Percentiles rank a stretch among this genome's conserved stretches.
phyloP scores from a whole-genome alignment of 2,888 invertebrate genomes.

The Melipona bicolor region DNA sequence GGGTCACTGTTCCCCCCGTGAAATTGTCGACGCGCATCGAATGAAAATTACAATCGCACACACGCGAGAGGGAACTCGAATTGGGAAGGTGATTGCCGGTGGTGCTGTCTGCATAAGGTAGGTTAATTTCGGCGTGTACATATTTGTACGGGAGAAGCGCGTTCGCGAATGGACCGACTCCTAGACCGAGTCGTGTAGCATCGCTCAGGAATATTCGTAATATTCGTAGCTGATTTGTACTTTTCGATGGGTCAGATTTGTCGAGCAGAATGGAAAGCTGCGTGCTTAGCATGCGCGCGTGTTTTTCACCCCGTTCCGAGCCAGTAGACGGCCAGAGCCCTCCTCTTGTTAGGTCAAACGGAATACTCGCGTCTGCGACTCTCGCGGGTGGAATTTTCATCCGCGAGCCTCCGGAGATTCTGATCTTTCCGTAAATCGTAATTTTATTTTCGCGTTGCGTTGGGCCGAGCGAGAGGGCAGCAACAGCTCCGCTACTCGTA shows the following conservation, averaged over 20 bases:
- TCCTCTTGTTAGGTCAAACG: not conserved
- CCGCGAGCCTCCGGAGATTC: not conserved
- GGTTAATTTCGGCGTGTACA: conserved; percentile 67
- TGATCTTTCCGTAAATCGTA: not conserved
- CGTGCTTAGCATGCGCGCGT: not conserved
- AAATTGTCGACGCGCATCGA: not conserved
- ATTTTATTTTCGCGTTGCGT: conserved; percentile 2
- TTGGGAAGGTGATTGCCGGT: conserved; percentile 38
- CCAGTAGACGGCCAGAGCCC: too few relatives aligned
- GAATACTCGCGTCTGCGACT: not conserved
- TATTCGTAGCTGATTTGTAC: conserved; percentile 37
- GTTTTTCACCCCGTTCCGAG: not conserved
- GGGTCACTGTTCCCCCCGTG: too few relatives aligned
- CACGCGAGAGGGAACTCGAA: not conserved
- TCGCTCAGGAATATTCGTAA: conserved; percentile 39
- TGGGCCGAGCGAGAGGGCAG: not conserved
- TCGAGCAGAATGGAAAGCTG: not conserved
- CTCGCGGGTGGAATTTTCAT: not conserved
- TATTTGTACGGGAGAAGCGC: conserved; percentile 53
- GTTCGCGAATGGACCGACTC: conserved; percentile 42
- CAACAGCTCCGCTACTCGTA: too few relatives aligned
- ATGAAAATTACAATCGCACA: not conserved
- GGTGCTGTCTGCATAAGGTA: conserved; percentile 43
- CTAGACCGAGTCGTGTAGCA: conserved; percentile 31
- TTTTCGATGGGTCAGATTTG: conserved; percentile 18